Conservation (phyloP, 2,113 vertebrate genomes). For the Redunca redunca region DNA sequence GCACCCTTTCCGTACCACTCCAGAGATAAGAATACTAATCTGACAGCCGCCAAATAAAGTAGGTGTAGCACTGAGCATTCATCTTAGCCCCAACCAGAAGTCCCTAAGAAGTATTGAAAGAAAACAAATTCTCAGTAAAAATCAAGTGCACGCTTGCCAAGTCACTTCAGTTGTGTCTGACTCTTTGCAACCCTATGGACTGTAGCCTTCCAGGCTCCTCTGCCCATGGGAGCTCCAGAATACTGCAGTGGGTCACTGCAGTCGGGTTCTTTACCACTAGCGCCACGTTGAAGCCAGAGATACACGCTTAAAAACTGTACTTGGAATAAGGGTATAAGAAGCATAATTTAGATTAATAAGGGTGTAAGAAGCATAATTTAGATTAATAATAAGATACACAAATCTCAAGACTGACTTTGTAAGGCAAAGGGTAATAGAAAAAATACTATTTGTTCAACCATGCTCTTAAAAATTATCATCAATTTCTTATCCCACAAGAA, state of each 20-base stretch:
- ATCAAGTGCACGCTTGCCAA: not conserved
- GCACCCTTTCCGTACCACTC: not conserved
- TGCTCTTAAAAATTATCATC: not conserved
- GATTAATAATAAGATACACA: not conserved
- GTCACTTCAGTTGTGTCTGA: not conserved
- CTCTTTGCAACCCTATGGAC: not conserved
- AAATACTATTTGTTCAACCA: not conserved
- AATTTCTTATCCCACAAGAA: not conserved
- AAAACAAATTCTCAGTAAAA: not conserved
- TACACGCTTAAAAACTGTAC: not conserved
- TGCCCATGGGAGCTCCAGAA: not conserved
- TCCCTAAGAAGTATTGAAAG: not conserved
- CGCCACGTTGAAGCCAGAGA: not conserved
- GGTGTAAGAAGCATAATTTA: not conserved
- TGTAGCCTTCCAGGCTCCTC: not conserved
- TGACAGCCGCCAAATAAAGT: not conserved
- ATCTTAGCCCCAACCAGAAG: not conserved
- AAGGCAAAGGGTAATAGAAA: not conserved
- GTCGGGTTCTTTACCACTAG: not conserved
- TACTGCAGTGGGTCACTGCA: fast-evolving
- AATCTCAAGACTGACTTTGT: not conserved
- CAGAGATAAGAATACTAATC: not conserved
- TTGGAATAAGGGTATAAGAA: not conserved
- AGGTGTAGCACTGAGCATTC: not conserved
- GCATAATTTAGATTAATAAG: not conserved